phyloP scores from a whole-genome alignment of 2,797 vertebrate genomes.

The Pipistrellus nathusii region DNA sequence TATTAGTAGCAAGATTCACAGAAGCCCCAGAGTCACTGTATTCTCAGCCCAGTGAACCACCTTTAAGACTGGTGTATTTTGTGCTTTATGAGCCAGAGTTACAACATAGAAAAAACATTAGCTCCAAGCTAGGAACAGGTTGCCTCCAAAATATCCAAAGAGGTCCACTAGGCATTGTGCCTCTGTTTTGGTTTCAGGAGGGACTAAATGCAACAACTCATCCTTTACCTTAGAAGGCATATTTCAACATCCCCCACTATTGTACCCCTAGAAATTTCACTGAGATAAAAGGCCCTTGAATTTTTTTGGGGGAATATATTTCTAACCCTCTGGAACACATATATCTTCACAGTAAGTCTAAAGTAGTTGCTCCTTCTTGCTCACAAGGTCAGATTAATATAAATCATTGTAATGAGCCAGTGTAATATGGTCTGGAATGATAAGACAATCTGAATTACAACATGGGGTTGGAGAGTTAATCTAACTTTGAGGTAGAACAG shows the following conservation, averaged over 20 bases:
- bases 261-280: background rate
- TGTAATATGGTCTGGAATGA: background rate
- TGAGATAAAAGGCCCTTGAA: background rate
- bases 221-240: background rate
- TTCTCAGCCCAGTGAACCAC: background rate
- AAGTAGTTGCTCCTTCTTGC: background rate
- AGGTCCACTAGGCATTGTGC: background rate
- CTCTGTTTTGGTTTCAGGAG: background rate
- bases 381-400: background rate
- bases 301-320: background rate
- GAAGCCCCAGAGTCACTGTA: background rate
- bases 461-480: background rate
- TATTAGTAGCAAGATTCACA: background rate
- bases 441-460: background rate
- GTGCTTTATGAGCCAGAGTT: background rate
- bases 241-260: background rate
- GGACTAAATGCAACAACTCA: background rate
- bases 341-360: background rate
- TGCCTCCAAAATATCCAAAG: background rate
- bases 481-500: background rate
- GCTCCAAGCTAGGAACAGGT: background rate
- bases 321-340: background rate
- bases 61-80: background rate
- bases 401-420: background rate
- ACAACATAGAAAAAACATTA: background rate